Evolutionary conservation across 1,140 invertebrate genomes (phyloP), one percentile per base, ranked within the genome.

Genomic region (Tribolium madens): DNA sequence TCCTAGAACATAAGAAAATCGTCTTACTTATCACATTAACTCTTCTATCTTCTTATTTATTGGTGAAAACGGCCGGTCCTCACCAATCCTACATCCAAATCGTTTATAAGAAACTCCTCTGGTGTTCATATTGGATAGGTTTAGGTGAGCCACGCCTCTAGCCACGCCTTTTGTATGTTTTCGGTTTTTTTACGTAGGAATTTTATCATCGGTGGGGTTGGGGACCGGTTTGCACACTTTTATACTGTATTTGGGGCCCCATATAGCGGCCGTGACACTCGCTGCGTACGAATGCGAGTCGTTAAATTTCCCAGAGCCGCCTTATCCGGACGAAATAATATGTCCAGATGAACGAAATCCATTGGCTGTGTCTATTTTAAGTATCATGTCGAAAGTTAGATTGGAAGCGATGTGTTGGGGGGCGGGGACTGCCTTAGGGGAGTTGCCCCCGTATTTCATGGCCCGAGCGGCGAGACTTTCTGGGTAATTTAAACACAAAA

Each of bases 191-290:
- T 70, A n/a, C n/a, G n/a, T 73, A 53, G 98, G 98, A 31, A 93
- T 99, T 13, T 90, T 99, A 64, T 99, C 97, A 15, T 99, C 97
- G 6, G 96, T 99, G 52, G 98, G 98, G 1, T 89, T 99, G 26
- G 98, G 98, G 9, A 99, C 97, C 0, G 98, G 98, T 3, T 90
- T 99, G 17, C 98, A 99, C 86, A 99, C 98, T 68, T 99, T 99
- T 89, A 89, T 99, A 9, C 88, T 99, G 36, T 99, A 99, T 86
- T 87, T 99, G 80, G 97, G 98, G 14, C 96, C 96, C 14, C 93
- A 95, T 81, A 96, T 97, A 87, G 94, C 94, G 31, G 90, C 94
- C 71, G 98, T 99, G n/a, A 99, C 98, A 4, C 88, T 99, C 83
- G 98, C 98, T 47, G 98, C 97, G 0, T 98, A 98, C 86, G 97